A percentile compares a stretch with the other conserved stretches of the same genome.
Evolutionary conservation across 2,797 vertebrate genomes (phyloP).

Genomic region (Fundulus diaphanus): DNA sequence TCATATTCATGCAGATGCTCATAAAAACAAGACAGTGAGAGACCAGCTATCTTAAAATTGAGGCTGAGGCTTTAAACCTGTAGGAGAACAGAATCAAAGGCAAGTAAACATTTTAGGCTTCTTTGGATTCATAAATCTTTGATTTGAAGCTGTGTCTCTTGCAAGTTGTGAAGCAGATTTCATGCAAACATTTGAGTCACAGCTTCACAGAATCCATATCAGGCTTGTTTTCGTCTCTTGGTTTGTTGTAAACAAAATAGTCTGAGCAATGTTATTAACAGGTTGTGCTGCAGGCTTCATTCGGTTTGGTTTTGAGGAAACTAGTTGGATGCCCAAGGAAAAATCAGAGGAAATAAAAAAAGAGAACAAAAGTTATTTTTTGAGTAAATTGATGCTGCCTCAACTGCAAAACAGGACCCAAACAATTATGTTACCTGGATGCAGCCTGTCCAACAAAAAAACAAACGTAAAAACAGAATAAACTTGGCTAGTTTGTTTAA

Average conservation of each 20-base stretch:
- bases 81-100: constrained; percentile 4
- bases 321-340: background rate
- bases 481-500: no score
- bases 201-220: background rate
- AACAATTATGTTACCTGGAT: no score
- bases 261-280: background rate
- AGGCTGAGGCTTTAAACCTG: background rate
- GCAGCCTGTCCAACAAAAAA: no score
- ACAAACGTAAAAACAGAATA: no score
- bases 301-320: background rate
- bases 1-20: background rate
- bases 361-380: no score
- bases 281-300: background rate
- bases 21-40: constrained; percentile 2
- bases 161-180: background rate
- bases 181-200: background rate
- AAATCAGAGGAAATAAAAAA: no score
- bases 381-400: no score
- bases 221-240: background rate
- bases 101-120: background rate
- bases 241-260: background rate
- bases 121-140: background rate
- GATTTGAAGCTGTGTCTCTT: background rate
- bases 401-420: no score
- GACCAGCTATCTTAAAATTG: background rate